Conservation (phyloP, 2,888 invertebrate genomes). For the Trichopoda pennipes region DNA sequence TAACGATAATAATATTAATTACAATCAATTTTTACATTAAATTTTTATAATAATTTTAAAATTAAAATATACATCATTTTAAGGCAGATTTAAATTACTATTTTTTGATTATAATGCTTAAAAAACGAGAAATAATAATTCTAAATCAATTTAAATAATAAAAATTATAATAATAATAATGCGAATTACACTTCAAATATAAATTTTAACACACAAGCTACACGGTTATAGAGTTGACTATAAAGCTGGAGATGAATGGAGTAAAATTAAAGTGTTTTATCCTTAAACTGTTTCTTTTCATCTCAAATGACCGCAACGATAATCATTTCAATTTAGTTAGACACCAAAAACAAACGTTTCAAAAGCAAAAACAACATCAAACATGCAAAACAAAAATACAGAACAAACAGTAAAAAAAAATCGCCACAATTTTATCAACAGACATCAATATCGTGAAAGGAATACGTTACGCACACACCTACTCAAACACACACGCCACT, state of each 20-base stretch:
- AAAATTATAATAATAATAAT: too few species aligned
- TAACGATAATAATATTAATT: too few species aligned
- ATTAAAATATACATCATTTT: too few species aligned
- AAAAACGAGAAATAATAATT: too few species aligned
- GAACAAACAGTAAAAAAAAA: slow-evolving; percentile 47
- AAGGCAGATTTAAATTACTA: too few species aligned
- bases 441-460: slow-evolving; percentile 67
- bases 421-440: slow-evolving; percentile 60
- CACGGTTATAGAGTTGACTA: background rate
- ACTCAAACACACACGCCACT: background rate
- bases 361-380: slow-evolving; percentile 71
- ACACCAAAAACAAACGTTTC: slow-evolving; percentile 68
- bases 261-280: slow-evolving; percentile 42
- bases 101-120: too few species aligned
- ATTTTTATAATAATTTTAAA: too few species aligned
- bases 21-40: too few species aligned
- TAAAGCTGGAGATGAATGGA: background rate
- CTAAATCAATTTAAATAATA: too few species aligned
- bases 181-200: too few species aligned
- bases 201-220: too few species aligned
- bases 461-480: slow-evolving; percentile 1
- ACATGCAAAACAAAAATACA: slow-evolving; percentile 51
- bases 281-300: slow-evolving; percentile 48
- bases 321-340: slow-evolving; percentile 71
- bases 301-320: slow-evolving; percentile 69